Percentiles rank a stretch among this genome's conserved stretches.
Conservation (phyloP, 2,888 invertebrate species). For the Nudaria mundana region DNA sequence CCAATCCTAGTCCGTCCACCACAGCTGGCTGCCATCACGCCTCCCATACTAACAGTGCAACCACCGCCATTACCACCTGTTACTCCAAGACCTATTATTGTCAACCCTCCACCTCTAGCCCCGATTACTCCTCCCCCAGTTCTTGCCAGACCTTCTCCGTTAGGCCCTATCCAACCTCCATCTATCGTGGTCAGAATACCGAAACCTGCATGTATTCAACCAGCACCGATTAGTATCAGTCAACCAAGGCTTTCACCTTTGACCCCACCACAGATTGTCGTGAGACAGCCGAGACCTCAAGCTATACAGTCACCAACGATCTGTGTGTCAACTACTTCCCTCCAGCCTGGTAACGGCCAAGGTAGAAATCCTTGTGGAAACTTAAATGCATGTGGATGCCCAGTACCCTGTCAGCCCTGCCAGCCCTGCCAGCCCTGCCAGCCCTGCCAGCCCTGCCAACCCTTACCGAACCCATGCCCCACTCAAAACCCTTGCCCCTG, state of each 20-base stretch:
- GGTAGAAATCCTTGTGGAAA: not conserved
- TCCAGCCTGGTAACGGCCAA: constrained; percentile 6
- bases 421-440: not conserved
- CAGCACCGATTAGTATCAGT: constrained; percentile 45
- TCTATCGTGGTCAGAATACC: constrained; percentile 46
- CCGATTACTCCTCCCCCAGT: constrained; percentile 53
- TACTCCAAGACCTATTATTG: constrained; percentile 43
- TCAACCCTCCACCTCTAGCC: constrained; percentile 38
- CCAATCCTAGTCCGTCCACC: constrained; percentile 54
- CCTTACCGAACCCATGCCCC: not conserved
- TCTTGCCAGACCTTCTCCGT: constrained; percentile 42
- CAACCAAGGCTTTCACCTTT: constrained; percentile 45
- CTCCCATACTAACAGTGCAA: constrained; percentile 44
- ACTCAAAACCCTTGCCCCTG: not conserved
- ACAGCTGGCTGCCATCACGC: constrained; percentile 41
- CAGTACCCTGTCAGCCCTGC: not conserved
- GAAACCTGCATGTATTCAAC: constrained; percentile 40
- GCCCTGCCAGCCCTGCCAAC: not conserved
- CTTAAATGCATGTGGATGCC: not conserved
- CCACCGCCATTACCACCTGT: constrained; percentile 42
- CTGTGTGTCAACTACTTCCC: constrained; percentile 26
- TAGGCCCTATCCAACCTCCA: constrained; percentile 47
- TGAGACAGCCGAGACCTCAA: constrained; percentile 42
- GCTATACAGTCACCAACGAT: constrained; percentile 47
- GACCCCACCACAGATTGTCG: constrained; percentile 44